Percentiles rank a stretch among this genome's conserved stretches.
Evolutionary conservation across 1,140 invertebrate genomes (phyloP).

Genomic region (Oscheius sp.): DNA sequence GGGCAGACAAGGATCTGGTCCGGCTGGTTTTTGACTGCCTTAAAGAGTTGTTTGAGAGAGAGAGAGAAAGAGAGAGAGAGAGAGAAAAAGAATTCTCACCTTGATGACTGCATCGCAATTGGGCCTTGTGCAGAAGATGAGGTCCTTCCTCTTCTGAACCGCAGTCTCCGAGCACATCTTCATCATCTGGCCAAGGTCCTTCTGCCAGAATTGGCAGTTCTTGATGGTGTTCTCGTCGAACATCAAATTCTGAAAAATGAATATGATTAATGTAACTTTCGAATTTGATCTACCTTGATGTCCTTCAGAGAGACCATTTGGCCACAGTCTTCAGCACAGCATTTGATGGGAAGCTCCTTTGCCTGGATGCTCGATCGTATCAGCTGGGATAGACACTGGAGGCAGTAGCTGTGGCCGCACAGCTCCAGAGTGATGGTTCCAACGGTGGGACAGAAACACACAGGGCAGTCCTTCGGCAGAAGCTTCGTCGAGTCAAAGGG

Average conservation of each 20-base stretch:
- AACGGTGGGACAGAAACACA: background rate
- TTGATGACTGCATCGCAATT: too few species aligned
- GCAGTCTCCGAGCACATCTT: background rate
- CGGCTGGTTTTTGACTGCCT: too few species aligned
- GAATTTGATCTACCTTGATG: too few species aligned
- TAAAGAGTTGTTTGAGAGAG: too few species aligned
- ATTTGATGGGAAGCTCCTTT: too few species aligned
- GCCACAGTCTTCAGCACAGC: background rate
- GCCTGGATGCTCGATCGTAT: too few species aligned
- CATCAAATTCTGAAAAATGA: background rate
- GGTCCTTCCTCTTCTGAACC: background rate
- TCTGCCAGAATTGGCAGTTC: background rate
- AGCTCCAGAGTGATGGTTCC: background rate
- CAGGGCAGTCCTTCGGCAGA: background rate
- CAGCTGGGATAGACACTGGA: background rate
- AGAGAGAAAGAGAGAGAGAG: too few species aligned
- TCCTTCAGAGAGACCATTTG: background rate
- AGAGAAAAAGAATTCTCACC: too few species aligned
- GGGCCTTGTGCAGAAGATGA: background rate
- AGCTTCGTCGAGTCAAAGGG: background rate
- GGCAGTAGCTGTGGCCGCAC: slow-evolving; percentile 5
- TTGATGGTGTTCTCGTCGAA: background rate
- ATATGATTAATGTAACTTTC: too few species aligned
- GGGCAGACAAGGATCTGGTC: too few species aligned
- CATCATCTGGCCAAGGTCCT: background rate